These are phyloP conservation scores for Crax fasciolata DNA, from an alignment of 2,797 vertebrate species.

Conservation along the genomic window DNA sequence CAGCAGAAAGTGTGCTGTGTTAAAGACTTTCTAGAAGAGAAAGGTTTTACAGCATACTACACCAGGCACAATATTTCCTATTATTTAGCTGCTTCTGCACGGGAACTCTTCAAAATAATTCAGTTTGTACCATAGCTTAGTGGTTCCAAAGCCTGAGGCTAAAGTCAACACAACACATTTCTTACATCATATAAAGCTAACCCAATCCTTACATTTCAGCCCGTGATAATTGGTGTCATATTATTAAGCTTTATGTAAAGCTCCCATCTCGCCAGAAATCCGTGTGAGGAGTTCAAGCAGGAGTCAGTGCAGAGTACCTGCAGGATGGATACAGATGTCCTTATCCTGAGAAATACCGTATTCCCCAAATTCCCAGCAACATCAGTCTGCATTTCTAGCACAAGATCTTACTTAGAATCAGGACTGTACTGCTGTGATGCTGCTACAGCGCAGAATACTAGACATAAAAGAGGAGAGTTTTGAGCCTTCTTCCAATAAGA, in stretches of 20 bases:
- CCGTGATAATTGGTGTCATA: conserved; percentile 29
- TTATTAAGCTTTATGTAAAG: conserved; percentile 39
- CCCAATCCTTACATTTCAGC: conserved; percentile 26
- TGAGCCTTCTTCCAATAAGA: background rate
- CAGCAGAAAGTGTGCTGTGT: background rate
- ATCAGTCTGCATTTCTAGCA: background rate
- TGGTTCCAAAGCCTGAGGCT: conserved; percentile 44
- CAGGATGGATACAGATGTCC: background rate
- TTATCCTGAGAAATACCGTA: background rate
- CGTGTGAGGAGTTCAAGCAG: background rate
- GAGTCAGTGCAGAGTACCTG: background rate
- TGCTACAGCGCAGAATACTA: background rate
- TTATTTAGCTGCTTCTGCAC: background rate
- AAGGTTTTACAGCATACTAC: conserved; percentile 1
- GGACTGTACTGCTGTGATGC: background rate
- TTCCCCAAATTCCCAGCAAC: background rate
- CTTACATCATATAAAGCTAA: conserved; percentile 49
- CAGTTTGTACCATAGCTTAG: conserved; percentile 25
- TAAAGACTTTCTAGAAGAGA: conserved; percentile 6
- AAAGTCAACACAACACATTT: conserved; percentile 49
- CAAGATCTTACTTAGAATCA: background rate
- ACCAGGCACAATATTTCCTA: conserved; percentile 15
- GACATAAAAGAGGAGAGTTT: background rate
- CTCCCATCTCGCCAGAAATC: conserved; percentile 22
- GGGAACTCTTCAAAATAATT: conserved; percentile 24